Base-by-base conservation (phyloP, 2,888 invertebrate species). In the Arrhopalites spinosus region DNA sequence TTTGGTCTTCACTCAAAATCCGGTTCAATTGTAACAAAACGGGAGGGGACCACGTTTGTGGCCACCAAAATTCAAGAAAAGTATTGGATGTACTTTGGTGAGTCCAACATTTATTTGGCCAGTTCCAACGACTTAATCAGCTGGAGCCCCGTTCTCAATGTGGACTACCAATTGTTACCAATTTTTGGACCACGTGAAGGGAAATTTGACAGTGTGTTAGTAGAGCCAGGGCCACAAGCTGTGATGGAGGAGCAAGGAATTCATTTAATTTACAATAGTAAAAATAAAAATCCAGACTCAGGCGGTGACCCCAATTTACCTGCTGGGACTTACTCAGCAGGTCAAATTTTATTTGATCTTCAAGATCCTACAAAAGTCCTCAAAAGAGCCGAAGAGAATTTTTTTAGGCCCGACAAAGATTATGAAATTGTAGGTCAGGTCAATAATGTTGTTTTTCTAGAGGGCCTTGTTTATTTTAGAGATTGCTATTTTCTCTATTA, bases 21-120 rank as follows among this genome's bases (percentile, higher is more conserved):
- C 17, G 81, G 81, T 0, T 66, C 81, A 1, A 79, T 81, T 23
- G 80, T 81, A 2, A 76, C 78, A 2, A 71, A 15, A 7, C 61
- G 76, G 13, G 27, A 43, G 3, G 66, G 29, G 5, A 71, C 45
- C 11, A 74, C 74, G 13, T 71, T 75, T 3, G 78, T 79, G 50
- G 68, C 68, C 15, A 50, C 53, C 3, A 75, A 73, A 56, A 77
- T 81, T 25, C 70, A 77, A n/a, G 79, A 77, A 0, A 75, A 75
- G 50, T 81, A 78, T 50, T 80, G 78, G 78, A 81, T 81, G 81
- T 80, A 79, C 59, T 81, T 75, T 74, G 81, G 81, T 11, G 81
- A 81, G 63, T 77, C 70, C n/a, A 67, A 77, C 30, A 79, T 80
- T 29, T 79, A 56, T 53, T 47, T 75, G 2, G 81, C 81, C 0